A percentile compares a stretch with the other conserved stretches of the same genome.
Conservation (phyloP, 2,888 invertebrate genomes). For the Aromia moschata region DNA sequence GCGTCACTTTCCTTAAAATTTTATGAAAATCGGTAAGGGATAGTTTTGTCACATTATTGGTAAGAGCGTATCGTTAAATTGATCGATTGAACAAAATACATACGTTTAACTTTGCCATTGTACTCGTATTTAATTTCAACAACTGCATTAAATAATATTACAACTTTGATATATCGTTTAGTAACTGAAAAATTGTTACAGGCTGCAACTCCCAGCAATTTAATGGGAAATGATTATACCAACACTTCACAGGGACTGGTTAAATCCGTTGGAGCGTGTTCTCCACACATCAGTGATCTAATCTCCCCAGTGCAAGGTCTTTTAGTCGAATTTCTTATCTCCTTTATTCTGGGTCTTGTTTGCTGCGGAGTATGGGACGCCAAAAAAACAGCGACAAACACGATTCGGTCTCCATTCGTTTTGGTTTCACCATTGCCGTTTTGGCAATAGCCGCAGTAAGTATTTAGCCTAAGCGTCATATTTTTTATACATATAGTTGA, state of each 20-base stretch:
- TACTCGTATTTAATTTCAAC: no score
- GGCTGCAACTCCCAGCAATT: constrained; percentile 49
- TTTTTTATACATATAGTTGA: no score
- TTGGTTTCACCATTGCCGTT: constrained; percentile 73
- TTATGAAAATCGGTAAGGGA: no score
- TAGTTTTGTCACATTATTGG: no score
- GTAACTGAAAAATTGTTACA: constrained; percentile 26
- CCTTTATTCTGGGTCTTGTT: constrained; percentile 71
- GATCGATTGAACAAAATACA: no score
- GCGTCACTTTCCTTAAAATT: no score
- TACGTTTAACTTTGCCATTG: no score
- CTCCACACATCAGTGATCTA: constrained; percentile 47
- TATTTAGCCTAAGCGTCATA: neutral
- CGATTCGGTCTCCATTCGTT: constrained; percentile 73
- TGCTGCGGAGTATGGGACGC: constrained; percentile 80
- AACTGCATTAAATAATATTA: no score
- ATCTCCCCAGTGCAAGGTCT: constrained; percentile 65
- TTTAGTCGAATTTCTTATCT: constrained; percentile 73
- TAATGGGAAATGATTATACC: constrained; percentile 34
- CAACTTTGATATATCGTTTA: no score
- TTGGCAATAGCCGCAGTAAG: constrained; percentile 74
- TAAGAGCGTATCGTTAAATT: no score
- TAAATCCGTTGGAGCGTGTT: constrained; percentile 51
- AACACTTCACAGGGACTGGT: constrained; percentile 24
- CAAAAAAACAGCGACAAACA: constrained; percentile 70